Conservation (phyloP, 2,113 vertebrate genomes). For the Trochalopteron elliotii region DNA sequence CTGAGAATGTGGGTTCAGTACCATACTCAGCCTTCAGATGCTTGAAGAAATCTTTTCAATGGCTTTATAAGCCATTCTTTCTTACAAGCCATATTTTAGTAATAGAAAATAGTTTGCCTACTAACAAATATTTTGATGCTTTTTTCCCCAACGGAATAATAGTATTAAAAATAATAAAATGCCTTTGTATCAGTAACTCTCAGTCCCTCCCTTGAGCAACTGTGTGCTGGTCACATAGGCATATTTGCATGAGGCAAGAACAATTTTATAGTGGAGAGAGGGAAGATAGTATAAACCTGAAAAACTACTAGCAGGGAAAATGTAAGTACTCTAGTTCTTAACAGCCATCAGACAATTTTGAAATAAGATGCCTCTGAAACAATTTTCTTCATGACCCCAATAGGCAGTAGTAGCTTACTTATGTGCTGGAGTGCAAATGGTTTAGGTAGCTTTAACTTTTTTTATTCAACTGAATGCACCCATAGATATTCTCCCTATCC, state of each 20-base stretch:
- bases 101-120: background rate
- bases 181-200: background rate
- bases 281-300: background rate
- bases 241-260: background rate
- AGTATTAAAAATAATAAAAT: background rate
- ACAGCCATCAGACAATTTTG: background rate
- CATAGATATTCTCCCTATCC: background rate
- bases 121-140: background rate
- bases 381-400: background rate
- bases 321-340: background rate
- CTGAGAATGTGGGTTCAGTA: background rate
- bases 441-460: background rate
- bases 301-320: background rate
- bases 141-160: background rate
- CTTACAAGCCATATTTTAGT: background rate
- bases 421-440: background rate
- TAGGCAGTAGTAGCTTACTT: background rate
- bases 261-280: background rate
- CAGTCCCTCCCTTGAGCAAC: background rate
- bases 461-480: background rate
- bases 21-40: background rate
- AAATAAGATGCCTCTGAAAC: background rate
- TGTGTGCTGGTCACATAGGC: background rate
- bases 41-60: background rate
- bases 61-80: background rate